Conservation (phyloP, 2,888 invertebrate genomes). For the Eristalis arbustorum region DNA sequence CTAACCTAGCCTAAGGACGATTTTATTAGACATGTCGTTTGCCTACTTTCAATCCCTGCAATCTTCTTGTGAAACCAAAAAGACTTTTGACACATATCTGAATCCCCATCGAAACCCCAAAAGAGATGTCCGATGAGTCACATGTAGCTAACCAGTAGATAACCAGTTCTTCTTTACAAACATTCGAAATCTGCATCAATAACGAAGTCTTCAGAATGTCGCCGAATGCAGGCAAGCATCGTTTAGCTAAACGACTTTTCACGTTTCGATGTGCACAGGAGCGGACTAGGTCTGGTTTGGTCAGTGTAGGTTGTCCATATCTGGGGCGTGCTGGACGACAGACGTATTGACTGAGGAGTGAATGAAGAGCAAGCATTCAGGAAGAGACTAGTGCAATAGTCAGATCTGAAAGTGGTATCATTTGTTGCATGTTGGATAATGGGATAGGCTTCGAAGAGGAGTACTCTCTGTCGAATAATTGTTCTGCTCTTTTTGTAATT, state of each 20-base stretch:
- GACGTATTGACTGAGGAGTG: too few species aligned
- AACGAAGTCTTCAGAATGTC: neutral
- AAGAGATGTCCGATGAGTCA: neutral
- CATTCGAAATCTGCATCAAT: neutral
- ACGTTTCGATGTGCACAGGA: neutral
- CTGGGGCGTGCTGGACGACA: neutral
- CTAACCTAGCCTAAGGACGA: too few species aligned
- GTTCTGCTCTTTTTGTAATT: too few species aligned
- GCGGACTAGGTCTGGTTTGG: neutral
- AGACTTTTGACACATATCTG: neutral
- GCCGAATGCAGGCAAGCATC: neutral
- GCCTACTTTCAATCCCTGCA: too few species aligned
- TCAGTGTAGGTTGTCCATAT: neutral
- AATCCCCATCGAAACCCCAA: neutral
- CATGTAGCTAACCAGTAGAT: neutral
- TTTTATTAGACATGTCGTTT: too few species aligned
- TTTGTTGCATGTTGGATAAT: too few species aligned
- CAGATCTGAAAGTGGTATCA: too few species aligned
- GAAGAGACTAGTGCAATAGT: too few species aligned
- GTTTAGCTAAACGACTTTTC: neutral
- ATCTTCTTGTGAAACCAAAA: too few species aligned
- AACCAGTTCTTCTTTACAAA: neutral
- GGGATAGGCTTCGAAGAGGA: too few species aligned
- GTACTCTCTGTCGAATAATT: too few species aligned
- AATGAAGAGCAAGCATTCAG: too few species aligned